Conservation (phyloP, 2,888 invertebrate genomes). For the Eulithis testata region DNA sequence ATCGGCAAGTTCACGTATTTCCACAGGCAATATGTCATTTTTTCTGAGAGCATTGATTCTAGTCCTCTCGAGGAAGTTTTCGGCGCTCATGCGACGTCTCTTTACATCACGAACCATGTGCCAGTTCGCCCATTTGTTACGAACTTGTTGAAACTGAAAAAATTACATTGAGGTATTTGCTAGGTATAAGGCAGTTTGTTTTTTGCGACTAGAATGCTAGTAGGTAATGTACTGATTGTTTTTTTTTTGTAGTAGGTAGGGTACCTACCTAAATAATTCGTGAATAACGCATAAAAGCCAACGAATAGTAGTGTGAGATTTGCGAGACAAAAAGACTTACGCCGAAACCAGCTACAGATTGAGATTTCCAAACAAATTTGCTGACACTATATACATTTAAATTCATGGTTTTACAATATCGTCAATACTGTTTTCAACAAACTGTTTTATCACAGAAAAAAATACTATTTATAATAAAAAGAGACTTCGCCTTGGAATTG, state of each 20-base stretch:
- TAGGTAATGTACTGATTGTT: too few species aligned
- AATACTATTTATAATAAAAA: too few species aligned
- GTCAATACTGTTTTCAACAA: too few species aligned
- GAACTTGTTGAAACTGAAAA: conserved; percentile 88
- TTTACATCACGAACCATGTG: conserved; percentile 95
- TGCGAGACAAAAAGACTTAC: conserved; percentile 47
- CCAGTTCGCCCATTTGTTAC: conserved; percentile 92
- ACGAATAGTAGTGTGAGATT: too few species aligned
- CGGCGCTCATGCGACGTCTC: conserved; percentile 89
- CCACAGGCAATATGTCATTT: conserved; percentile 93
- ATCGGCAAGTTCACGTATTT: conserved; percentile 91
- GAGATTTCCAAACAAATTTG: conserved; percentile 73
- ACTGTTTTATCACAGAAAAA: too few species aligned
- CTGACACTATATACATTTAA: conserved; percentile 59
- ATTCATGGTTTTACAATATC: conserved; percentile 57
- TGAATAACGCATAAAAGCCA: too few species aligned
- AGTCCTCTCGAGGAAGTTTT: conserved; percentile 90
- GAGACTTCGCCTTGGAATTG: too few species aligned
- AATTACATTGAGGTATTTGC: not conserved
- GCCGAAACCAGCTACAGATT: conserved; percentile 65
- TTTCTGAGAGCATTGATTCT: conserved; percentile 93
- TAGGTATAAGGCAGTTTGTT: not conserved
- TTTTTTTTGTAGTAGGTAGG: too few species aligned
- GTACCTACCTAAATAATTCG: too few species aligned
- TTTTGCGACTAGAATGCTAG: too few species aligned